phyloP scores from a whole-genome alignment of 2,888 invertebrate genomes.

The Ryuthela nishihirai region DNA sequence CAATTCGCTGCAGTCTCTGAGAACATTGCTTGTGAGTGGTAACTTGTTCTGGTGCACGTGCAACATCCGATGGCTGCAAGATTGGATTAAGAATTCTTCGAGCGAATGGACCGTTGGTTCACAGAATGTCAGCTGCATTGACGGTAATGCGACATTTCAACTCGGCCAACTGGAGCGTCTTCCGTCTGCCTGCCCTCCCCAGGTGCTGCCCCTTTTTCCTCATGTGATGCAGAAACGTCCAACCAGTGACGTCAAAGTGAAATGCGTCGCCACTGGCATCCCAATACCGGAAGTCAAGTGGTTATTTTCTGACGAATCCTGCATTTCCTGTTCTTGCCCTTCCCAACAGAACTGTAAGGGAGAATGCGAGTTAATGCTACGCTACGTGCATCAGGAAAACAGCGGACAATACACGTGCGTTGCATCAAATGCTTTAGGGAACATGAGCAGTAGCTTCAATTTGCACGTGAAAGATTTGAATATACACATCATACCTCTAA shows the following conservation, averaged over 20 bases:
- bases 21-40: slow-evolving; percentile 37
- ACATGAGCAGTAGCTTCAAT: slow-evolving; percentile 36
- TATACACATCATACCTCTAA: slow-evolving; percentile 44
- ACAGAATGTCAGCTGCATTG: slow-evolving; percentile 14
- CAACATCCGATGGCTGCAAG: slow-evolving; percentile 43
- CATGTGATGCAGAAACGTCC: slow-evolving; percentile 30
- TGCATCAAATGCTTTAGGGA: slow-evolving; percentile 38
- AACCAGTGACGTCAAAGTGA: slow-evolving; percentile 42
- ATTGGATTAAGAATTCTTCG: slow-evolving; percentile 1
- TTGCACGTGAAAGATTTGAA: slow-evolving; percentile 40
- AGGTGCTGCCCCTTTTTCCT: slow-evolving; percentile 43
- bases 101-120: background rate
- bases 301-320: slow-evolving; percentile 26
- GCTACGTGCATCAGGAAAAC: slow-evolving; percentile 42
- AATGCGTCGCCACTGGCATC: slow-evolving; percentile 43
- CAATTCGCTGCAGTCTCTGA: slow-evolving; percentile 14
- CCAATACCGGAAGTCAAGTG: slow-evolving; percentile 38
- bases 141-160: too few species aligned
- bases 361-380: slow-evolving; percentile 40
- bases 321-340: slow-evolving; percentile 26
- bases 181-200: slow-evolving; percentile 39
- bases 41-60: slow-evolving; percentile 44
- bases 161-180: slow-evolving; percentile 17
- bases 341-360: slow-evolving; percentile 33
- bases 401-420: slow-evolving; percentile 42